Evolutionary conservation across 64 coral and sea anemone species (phyloP), one percentile per base, ranked within the genome.

Genomic region (Dendronephthya gigantea): DNA sequence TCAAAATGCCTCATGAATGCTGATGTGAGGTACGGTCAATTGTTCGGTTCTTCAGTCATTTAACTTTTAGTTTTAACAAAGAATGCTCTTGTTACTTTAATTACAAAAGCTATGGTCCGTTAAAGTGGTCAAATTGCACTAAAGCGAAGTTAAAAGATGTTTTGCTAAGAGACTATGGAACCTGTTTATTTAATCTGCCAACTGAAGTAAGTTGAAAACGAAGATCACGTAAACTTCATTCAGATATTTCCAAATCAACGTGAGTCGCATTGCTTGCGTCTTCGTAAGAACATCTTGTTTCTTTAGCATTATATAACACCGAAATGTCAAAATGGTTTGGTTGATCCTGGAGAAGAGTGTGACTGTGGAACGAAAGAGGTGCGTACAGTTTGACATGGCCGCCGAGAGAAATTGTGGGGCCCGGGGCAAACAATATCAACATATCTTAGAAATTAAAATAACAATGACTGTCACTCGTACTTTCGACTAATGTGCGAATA

Each of bases 261-360:
- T n/a, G n/a, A n/a, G n/a, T n/a, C n/a, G n/a, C n/a, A n/a, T n/a
- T n/a, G n/a, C n/a, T n/a, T n/a, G n/a, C n/a, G n/a, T n/a, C n/a
- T n/a, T n/a, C n/a, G n/a, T n/a, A n/a, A n/a, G n/a, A n/a, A n/a
- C n/a, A n/a, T n/a, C n/a, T n/a, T n/a, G 2, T 22, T 58, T 58
- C 22, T n/a, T 5, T n/a, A 58, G 51, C 51, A 58, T 15, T 58
- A 58, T 58, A 3, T 16, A 16, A 9, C 9, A 9, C 9, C 14
- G 9, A 58, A 48, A 50, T 88, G 86, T 88, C 66, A 66, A 48
- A 88, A 88, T 82, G 72, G 28, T 35, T 88, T 81, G 7, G 32
- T 81, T 35, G 86, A 88, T 74, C 30, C 79, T 43, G 86, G 72
- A 48, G 86, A 88, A 88, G 72, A 79, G 49, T 88, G 86, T n/a